Percentiles rank a stretch among this genome's conserved stretches.
Evolutionary conservation across 2,888 invertebrate genomes (phyloP).

Genomic region (Diaphora mendica): DNA sequence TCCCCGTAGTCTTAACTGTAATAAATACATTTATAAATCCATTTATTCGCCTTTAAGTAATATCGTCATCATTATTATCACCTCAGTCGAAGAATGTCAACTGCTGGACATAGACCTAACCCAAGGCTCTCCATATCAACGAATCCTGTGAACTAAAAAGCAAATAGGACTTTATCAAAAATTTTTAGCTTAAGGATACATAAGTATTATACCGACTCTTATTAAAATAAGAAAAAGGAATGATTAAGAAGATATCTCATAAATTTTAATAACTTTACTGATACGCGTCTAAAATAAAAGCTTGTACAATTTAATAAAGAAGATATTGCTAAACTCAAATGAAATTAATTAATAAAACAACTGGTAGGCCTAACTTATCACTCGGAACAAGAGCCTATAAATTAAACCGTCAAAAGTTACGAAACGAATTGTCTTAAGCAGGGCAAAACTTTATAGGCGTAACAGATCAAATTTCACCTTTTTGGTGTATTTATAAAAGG

Average conservation of each 20-base stretch:
- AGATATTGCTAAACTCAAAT: constrained; percentile 10
- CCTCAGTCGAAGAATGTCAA: too few species aligned
- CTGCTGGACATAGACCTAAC: too few species aligned
- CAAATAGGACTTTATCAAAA: background rate
- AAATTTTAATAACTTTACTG: background rate
- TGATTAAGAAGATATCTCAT: background rate
- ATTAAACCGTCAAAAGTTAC: constrained; percentile 39
- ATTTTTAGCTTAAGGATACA: background rate
- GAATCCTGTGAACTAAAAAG: too few species aligned
- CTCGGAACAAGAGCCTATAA: constrained; percentile 15
- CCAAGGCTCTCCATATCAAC: too few species aligned
- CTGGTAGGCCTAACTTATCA: constrained; percentile 3
- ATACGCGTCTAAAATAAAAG: background rate
- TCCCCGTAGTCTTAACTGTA: too few species aligned
- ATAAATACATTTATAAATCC: too few species aligned
- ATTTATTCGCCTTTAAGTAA: too few species aligned
- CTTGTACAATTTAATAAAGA: constrained; percentile 12
- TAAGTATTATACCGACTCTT: background rate
- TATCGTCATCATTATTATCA: too few species aligned
- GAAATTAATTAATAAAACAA: constrained; percentile 14
- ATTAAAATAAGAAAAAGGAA: background rate
- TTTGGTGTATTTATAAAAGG: background rate
- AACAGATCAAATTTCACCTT: constrained; percentile 13
- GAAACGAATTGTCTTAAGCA: constrained; percentile 33
- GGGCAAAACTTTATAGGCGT: constrained; percentile 15